Evolutionary conservation across 2,888 invertebrate species (phyloP), one percentile per base, ranked within the genome.

Genomic region (Mimumesa dahlbomi): DNA sequence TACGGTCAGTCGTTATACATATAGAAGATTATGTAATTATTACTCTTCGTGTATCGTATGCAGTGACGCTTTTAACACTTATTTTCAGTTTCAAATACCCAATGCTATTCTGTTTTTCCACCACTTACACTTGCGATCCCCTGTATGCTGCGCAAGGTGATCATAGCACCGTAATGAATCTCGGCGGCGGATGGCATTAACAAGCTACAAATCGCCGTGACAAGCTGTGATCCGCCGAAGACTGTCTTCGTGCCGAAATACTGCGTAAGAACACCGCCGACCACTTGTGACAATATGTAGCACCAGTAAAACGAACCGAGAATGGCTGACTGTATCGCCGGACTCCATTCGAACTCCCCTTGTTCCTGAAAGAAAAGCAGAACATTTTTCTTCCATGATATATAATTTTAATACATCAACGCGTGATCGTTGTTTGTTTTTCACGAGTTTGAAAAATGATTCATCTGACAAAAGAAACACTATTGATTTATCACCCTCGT

Each of bases 281-380:
- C 93, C 40, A 91, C 90, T 90, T 94, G 94, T 0, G 94, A 93
- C 11, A 94, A 88, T 64, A 94, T 93, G 87, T 94, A 94, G 74
- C 93, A 93, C 94, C 94, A 94, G 87, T 94, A 94, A 87, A 94
- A 94, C 1, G 94, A 93, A 48, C 94, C 91, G 38, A 93, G 85
- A 58, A 94, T 93, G 59, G 92, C 90, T 9, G 93, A 92, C 85
- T 94, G 94, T n/a, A 92, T 91, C 22, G 91, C 87, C 22, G 92
- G 90, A 67, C 92, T 92, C 94, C 94, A 94, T 63, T 93, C 90
- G 78, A 93, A 92, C 76, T 93, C 93, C 11, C 93, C 93, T 57
- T 67, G 64, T 9, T 80, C 79, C 79, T 79, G 43, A 5, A 6
- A 3, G n/a, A n/a, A 54, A 48, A n/a, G n/a, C n/a, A n/a, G n/a